These are phyloP conservation scores for Dryomyza anilis DNA, from an alignment of 2,888 invertebrate species.

Conservation along the genomic window DNA sequence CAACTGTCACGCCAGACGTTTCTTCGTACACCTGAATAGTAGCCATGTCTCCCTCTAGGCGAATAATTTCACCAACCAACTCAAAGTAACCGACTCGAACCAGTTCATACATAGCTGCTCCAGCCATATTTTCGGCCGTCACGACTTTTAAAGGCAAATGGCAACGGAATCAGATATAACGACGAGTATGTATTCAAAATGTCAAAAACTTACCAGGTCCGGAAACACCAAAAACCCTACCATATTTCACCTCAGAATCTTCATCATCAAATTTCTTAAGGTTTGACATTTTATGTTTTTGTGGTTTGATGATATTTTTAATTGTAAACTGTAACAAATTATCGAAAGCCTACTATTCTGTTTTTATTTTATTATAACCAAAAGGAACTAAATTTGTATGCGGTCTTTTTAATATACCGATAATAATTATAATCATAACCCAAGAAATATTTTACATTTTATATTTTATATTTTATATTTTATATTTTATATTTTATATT, in stretches of 20 bases:
- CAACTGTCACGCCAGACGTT: conserved; percentile 97
- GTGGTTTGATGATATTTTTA: not conserved
- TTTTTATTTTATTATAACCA: too few relatives aligned
- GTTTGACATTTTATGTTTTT: conserved; percentile 42
- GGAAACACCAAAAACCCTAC: conserved; percentile 95
- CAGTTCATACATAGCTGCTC: conserved; percentile 99
- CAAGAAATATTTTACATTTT: too few relatives aligned
- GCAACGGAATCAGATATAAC: conserved; percentile 33
- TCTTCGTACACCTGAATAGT: conserved; percentile 98
- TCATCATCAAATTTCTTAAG: conserved; percentile 59
- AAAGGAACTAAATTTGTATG: too few relatives aligned
- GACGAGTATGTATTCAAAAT: not conserved
- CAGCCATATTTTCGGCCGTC: conserved; percentile 98
- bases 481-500: too few relatives aligned
- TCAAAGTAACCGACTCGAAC: conserved; percentile 97
- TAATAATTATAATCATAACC: too few relatives aligned
- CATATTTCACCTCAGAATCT: conserved; percentile 84
- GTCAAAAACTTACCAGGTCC: conserved; percentile 79
- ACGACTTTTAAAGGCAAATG: conserved; percentile 93
- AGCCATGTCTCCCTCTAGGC: conserved; percentile 98
- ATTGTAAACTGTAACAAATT: too few relatives aligned
- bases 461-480: too few relatives aligned
- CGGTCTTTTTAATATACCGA: too few relatives aligned
- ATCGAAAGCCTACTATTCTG: too few relatives aligned
- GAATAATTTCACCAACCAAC: conserved; percentile 98